Conservation (phyloP, 2,113 vertebrate genomes). For the Oreotrochilus melanogaster region DNA sequence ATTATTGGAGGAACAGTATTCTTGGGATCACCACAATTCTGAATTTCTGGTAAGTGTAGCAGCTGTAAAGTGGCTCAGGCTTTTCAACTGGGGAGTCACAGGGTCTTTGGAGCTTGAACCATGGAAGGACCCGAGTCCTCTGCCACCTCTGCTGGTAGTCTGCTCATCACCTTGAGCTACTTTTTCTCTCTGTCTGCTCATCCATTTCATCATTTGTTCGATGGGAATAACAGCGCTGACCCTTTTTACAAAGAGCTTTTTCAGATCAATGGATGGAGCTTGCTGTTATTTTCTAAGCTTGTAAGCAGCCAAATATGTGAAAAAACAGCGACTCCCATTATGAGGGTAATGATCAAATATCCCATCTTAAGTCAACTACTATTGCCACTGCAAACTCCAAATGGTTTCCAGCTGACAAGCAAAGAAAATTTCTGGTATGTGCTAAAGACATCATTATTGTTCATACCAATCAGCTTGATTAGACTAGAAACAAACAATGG, state of each 20-base stretch:
- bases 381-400: conserved; percentile 15
- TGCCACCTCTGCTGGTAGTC: not conserved
- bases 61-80: not conserved
- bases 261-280: conserved; percentile 34
- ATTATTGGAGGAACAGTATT: not conserved
- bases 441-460: conserved; percentile 52
- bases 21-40: not conserved
- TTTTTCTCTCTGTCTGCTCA: conserved; percentile 14
- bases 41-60: not conserved
- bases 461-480: conserved; percentile 59
- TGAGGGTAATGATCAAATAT: conserved; percentile 24
- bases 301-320: not conserved
- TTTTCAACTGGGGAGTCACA: fast-evolving
- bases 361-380: not conserved
- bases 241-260: conserved; percentile 51
- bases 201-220: conserved; percentile 17
- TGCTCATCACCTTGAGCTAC: not conserved
- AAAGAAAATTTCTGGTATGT: conserved; percentile 47
- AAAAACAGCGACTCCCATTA: not conserved
- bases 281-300: conserved; percentile 40
- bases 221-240: not conserved
- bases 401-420: conserved; percentile 1
- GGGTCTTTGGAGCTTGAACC: not conserved
- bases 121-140: fast-evolving
- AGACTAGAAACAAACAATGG: conserved; percentile 42